Conservation (phyloP, 2,797 vertebrate genomes). For the Neostethus bicornis region DNA sequence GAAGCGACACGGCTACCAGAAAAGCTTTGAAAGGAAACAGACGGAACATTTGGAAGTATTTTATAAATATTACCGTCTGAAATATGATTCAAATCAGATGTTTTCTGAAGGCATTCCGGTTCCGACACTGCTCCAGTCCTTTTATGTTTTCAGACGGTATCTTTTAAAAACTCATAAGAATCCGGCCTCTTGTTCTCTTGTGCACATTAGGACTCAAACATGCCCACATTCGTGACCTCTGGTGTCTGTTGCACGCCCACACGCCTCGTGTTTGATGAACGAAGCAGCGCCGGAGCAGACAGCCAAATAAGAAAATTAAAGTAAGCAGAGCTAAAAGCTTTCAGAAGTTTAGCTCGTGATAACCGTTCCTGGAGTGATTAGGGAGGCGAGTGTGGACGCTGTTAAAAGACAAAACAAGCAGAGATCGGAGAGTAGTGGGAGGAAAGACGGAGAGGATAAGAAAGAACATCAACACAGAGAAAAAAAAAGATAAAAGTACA, state of each 20-base stretch:
- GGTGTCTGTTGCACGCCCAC: constrained; percentile 31
- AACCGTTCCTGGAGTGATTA: constrained; percentile 17
- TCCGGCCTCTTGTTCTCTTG: constrained; percentile 12
- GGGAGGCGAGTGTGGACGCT: constrained; percentile 1
- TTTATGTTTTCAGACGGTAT: constrained; percentile 25
- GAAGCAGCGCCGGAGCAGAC: constrained; percentile 17
- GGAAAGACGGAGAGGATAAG: constrained; percentile 3
- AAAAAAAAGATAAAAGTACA: constrained; percentile 44
- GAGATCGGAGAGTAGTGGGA: neutral
- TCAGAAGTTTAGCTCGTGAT: constrained; percentile 22
- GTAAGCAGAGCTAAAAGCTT: constrained; percentile 20
- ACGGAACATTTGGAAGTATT: too few relatives aligned
- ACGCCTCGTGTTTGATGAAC: constrained; percentile 23
- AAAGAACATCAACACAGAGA: constrained; percentile 3
- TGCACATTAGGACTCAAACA: constrained; percentile 22
- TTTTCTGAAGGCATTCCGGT: constrained; percentile 4
- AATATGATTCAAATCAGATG: neutral
- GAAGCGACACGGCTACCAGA: too few relatives aligned
- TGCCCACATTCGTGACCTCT: constrained; percentile 26
- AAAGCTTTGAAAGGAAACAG: too few relatives aligned
- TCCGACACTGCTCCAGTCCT: constrained; percentile 9
- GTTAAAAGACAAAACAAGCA: constrained; percentile 6
- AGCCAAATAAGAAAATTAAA: constrained; percentile 32
- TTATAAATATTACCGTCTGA: too few relatives aligned
- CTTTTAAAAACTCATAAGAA: constrained; percentile 21